These are phyloP conservation scores for Poecilia velifera DNA, from an alignment of 2,797 vertebrate genomes.

Conservation along the genomic window DNA sequence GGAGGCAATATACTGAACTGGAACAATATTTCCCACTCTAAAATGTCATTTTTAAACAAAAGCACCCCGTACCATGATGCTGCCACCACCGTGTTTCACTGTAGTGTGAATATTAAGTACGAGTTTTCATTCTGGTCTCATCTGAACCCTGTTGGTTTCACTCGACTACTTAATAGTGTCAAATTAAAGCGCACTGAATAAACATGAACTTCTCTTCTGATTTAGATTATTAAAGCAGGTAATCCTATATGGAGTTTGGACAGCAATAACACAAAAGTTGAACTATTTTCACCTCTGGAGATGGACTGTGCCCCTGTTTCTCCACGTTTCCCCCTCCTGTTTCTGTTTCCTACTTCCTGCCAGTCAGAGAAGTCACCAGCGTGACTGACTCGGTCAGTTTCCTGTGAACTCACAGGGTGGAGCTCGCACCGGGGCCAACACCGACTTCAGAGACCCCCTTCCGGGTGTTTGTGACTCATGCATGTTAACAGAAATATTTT, in stretches of 20 bases:
- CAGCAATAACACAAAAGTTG: not conserved
- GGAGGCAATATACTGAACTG: not conserved
- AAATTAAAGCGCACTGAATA: not conserved
- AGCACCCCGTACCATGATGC: not conserved
- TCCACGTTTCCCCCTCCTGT: slow-evolving; percentile 4
- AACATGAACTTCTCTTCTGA: not conserved
- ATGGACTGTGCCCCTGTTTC: not conserved
- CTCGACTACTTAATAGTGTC: not conserved
- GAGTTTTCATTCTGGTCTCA: not conserved
- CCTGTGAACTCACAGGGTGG: slow-evolving; percentile 65
- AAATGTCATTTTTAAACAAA: no score
- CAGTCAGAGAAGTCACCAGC: slow-evolving; percentile 37
- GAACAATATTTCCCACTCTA: no score
- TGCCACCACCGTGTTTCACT: not conserved
- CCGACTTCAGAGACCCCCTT: slow-evolving; percentile 55
- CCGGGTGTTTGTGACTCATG: slow-evolving; percentile 54
- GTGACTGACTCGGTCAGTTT: slow-evolving; percentile 52
- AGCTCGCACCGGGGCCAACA: slow-evolving; percentile 36
- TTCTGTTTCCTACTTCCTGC: slow-evolving; percentile 36
- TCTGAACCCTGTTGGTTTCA: not conserved
- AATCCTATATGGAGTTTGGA: not conserved
- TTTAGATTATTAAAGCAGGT: not conserved
- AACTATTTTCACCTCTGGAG: not conserved
- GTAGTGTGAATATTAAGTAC: not conserved
- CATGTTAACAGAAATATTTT: slow-evolving; percentile 48